Evolutionary conservation across 2,113 vertebrate species (phyloP).

Genomic region (Pristiophorus japonicus): DNA sequence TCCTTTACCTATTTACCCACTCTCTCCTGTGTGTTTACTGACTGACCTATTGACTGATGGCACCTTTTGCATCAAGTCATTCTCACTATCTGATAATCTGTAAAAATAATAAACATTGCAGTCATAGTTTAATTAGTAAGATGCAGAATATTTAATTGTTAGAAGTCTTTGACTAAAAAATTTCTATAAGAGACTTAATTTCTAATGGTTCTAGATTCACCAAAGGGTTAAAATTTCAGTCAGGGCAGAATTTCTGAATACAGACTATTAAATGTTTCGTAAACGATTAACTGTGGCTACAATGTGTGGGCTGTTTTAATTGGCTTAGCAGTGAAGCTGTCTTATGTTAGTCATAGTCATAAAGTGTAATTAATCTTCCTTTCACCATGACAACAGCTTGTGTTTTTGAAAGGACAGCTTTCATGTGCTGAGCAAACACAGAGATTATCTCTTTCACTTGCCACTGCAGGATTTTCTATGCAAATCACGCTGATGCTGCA

Average conservation of each 20-base stretch:
- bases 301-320: neutral
- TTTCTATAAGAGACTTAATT: neutral
- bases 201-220: neutral
- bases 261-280: neutral
- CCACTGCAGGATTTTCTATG: neutral
- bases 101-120: neutral
- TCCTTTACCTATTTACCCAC: neutral
- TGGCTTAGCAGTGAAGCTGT: neutral
- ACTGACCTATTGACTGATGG: neutral
- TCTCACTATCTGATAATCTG: neutral
- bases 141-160: neutral
- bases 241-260: neutral
- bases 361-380: conserved; percentile 22
- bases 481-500: neutral
- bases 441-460: neutral
- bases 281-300: neutral
- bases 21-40: neutral
- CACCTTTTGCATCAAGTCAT: neutral
- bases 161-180: neutral
- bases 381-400: conserved; percentile 20
- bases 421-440: neutral
- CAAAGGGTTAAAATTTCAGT: neutral
- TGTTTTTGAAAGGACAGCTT: conserved; percentile 2
- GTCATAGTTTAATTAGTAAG: neutral
- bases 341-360: neutral